phyloP scores from a whole-genome alignment of 2,888 invertebrate genomes.

The Ariolimax columbianus region DNA sequence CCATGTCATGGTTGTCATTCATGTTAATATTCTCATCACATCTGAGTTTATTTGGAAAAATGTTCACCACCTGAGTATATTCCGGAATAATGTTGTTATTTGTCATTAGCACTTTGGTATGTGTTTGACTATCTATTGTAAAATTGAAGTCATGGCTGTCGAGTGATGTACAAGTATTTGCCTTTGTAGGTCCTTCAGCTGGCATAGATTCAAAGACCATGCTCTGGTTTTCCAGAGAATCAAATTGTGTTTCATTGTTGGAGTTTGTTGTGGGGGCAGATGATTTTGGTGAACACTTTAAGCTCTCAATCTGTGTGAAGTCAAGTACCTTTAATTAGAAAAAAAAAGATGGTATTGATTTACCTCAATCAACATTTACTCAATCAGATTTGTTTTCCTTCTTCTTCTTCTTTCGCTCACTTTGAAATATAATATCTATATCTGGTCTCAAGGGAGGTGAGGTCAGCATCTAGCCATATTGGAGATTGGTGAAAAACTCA shows the following conservation, averaged over 20 bases:
- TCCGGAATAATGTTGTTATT: neutral
- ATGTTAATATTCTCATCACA: neutral
- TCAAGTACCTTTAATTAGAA: neutral
- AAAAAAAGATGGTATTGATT: neutral
- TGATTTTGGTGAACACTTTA: constrained; percentile 6
- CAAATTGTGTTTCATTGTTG: constrained; percentile 1
- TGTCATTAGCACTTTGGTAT: neutral
- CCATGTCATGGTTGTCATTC: neutral
- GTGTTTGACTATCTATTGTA: constrained; percentile 24
- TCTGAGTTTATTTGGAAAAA: constrained; percentile 7
- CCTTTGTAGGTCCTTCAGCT: neutral
- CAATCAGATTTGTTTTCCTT: neutral
- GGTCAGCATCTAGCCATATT: no score
- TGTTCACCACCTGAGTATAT: neutral
- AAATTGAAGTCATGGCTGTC: neutral
- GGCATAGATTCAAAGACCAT: neutral
- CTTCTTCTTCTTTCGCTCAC: no score
- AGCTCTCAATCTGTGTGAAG: constrained; percentile 3
- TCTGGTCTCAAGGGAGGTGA: no score
- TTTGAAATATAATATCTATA: no score
- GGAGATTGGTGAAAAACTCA: no score
- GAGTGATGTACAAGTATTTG: neutral
- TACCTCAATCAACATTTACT: neutral
- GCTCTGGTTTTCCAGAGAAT: neutral
- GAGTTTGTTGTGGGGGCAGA: constrained; percentile 1